Base-by-base conservation (phyloP, 2,113 vertebrate species). In the Sorex fumeus region DNA sequence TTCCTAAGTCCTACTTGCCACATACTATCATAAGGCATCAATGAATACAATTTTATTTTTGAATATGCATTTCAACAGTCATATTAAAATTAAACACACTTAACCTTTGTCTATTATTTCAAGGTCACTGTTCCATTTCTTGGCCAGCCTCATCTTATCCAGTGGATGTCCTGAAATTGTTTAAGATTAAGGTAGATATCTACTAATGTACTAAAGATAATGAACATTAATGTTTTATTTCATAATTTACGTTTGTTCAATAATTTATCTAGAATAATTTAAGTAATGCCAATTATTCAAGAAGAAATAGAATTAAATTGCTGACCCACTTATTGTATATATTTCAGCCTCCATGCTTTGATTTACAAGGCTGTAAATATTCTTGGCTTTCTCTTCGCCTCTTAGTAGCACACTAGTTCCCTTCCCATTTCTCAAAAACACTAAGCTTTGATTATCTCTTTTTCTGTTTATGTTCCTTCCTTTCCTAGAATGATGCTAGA, bases 21-120 rank as follows among this genome's bases (percentile, higher is more conserved):
- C 8, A 23, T 43, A 69, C 30, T 16, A 84, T 72, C 15, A 36
- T n/a, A 45, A 60, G 4, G 25, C n/a, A 57, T 74, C 47, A 34
- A 36, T 30, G 62, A 89, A 75, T 47, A 47, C 60, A 75, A 10
- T 50, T 83, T 75, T 84, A 60, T 83, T 75, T 84, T 79, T 30
- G 3, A 67, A 66, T 23, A 19, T 79, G 40, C 0, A 10, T 64
- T 62, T 84, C 70, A 91, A 53, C 10, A 60, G 16, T 76, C 36
- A 30, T 70, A n/a, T 84, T 45, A 67, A 76, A 92, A 78, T 23
- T 84, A 75, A 88, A 71, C 19, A 71, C n/a, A 32, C 27, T 79
- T 92, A n/a, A 70, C 18, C 45, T 92, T 34, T 53, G 70, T 18
- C 47, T 36, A 57, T 85, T 62, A 72, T 71, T 79, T 90, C 87